phyloP scores from a whole-genome alignment of 2,888 invertebrate genomes.

The Zaprionus obscuricornis region DNA sequence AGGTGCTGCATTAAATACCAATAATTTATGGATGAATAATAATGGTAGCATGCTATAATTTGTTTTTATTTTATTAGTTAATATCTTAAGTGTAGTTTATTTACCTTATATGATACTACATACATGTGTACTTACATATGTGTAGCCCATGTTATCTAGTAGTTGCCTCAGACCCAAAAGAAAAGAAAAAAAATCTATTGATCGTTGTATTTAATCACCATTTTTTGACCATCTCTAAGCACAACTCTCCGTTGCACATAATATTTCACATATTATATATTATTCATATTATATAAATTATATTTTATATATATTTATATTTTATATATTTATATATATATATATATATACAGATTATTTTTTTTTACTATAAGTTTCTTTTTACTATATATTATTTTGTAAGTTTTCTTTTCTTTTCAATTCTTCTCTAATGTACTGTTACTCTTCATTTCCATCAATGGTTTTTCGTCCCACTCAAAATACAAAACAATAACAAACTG shows the following conservation, averaged over 20 bases:
- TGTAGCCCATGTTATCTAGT: constrained; percentile 41
- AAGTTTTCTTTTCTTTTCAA: constrained; percentile 53
- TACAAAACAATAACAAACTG: constrained; percentile 40
- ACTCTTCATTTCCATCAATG: constrained; percentile 74
- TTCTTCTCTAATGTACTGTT: constrained; percentile 76
- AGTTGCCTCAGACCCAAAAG: constrained; percentile 48
- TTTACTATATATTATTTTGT: constrained; percentile 36
- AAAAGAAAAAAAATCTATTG: constrained; percentile 2
- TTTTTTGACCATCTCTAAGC: constrained; percentile 32
- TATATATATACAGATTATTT: constrained; percentile 17
- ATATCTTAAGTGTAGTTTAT: constrained; percentile 24
- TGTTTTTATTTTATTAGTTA: constrained; percentile 53
- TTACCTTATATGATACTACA: constrained; percentile 12
- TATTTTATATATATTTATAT: constrained; percentile 13
- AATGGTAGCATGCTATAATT: constrained; percentile 84
- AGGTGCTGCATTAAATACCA: constrained; percentile 81
- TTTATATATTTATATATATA: constrained; percentile 1
- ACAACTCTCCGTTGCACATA: constrained; percentile 44
- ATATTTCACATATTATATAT: constrained; percentile 25
- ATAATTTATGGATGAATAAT: constrained; percentile 84
- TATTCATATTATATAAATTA: constrained; percentile 26
- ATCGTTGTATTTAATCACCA: constrained; percentile 1
- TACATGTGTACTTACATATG: constrained; percentile 24
- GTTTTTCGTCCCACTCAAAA: constrained; percentile 59
- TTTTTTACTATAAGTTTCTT: constrained; percentile 22